Conservation (phyloP, 1,140 invertebrate genomes). For the Atta colombica region DNA sequence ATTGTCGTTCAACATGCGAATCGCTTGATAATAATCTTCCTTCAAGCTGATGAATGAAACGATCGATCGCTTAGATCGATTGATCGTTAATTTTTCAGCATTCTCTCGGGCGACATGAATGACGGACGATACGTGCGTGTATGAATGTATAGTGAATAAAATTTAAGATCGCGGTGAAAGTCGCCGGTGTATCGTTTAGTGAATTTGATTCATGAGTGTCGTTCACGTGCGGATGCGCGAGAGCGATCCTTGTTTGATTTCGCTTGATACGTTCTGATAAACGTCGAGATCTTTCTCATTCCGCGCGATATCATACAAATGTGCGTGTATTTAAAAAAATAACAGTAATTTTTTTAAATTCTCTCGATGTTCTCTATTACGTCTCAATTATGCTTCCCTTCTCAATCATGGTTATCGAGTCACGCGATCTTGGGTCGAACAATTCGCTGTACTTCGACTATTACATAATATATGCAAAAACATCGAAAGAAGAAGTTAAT, state of each 20-base stretch:
- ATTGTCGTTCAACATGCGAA: neutral
- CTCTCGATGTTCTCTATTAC: neutral
- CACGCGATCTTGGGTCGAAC: neutral
- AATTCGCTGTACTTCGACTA: neutral
- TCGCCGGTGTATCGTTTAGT: neutral
- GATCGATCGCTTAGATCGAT: neutral
- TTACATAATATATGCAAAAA: neutral
- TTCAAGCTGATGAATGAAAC: slow-evolving; percentile 14
- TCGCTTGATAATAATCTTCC: neutral
- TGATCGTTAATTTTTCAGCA: neutral
- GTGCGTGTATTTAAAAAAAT: neutral
- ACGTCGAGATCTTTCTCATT: neutral
- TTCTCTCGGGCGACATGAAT: neutral
- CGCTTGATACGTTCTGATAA: slow-evolving; percentile 22
- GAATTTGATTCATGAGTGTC: slow-evolving; percentile 45
- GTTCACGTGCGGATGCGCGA: slow-evolving; percentile 8
- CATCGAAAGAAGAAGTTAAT: neutral
- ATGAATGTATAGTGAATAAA: slow-evolving; percentile 13
- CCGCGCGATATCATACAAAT: neutral
- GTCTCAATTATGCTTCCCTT: neutral
- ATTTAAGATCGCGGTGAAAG: slow-evolving; percentile 52
- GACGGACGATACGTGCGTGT: slow-evolving; percentile 5
- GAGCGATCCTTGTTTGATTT: slow-evolving; percentile 31
- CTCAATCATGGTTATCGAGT: neutral
- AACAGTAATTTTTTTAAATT: neutral